Conservation (phyloP, 2,797 vertebrate genomes). For the Saguinus oedipus region DNA sequence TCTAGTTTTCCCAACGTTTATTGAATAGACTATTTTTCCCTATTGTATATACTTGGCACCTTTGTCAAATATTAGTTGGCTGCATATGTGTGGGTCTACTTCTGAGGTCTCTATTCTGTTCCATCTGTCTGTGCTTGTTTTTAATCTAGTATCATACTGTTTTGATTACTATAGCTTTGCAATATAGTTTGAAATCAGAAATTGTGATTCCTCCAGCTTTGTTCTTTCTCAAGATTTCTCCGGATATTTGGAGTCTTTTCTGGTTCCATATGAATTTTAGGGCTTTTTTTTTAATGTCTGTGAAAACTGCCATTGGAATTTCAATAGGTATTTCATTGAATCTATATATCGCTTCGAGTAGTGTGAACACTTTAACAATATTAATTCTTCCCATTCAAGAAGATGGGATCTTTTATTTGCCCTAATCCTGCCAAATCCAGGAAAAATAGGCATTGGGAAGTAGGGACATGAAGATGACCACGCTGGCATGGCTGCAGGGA, state of each 20-base stretch:
- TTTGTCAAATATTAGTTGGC: neutral
- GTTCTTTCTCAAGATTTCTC: neutral
- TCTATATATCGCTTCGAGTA: neutral
- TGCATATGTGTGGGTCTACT: neutral
- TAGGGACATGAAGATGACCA: neutral
- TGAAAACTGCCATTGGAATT: neutral
- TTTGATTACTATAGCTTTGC: neutral
- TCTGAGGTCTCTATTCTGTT: neutral
- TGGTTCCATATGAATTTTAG: neutral
- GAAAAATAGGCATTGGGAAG: neutral
- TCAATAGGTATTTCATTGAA: neutral
- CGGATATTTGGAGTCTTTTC: neutral
- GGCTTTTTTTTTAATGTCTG: neutral
- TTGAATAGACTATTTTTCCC: neutral
- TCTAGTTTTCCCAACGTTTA: neutral
- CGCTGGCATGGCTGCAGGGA: neutral
- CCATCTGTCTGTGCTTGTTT: neutral
- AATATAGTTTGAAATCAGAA: neutral
- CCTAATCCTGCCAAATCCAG: neutral
- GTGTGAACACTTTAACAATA: neutral
- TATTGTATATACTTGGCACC: neutral
- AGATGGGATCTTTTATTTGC: neutral
- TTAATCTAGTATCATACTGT: neutral
- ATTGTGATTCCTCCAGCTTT: neutral
- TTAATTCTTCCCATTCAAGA: neutral